Evolutionary conservation across 2,888 invertebrate species (phyloP), one percentile per base, ranked within the genome.

Genomic region (Lobophora halterata): DNA sequence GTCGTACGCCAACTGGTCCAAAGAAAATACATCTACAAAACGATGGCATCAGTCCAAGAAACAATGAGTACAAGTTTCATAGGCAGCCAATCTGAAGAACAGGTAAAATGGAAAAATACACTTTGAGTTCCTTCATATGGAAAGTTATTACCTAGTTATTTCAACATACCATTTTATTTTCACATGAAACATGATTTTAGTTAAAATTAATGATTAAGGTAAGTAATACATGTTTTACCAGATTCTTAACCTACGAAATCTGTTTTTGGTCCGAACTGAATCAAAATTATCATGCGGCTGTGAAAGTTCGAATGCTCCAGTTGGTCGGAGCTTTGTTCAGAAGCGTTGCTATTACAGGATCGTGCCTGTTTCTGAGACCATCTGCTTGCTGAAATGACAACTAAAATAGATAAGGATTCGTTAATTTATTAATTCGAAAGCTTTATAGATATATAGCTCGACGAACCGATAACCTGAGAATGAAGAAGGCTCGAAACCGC

Each of bases 261-360:
- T 45, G 41, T 33, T 43, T 26, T 35, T 43, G 40, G 42, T 46
- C 20, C 10, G 24, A 45, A 42, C 34, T 35, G 42, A 49, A 49
- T 46, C 37, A 40, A 47, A 50, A 49, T 49, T 50, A 50, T 52
- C 49, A 40, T 42, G 49, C 43, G 30, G 41, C 31, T 36, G 41
- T 35, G 30, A 39, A 40, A 52, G 49, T 48, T 55, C 28, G 46
- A 49, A 48, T 38, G 46, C 39, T 28, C 29, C 23, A 41, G 26
- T 32, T 21, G 10, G 24, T 37, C 28, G 21, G 30, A 40, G 32
- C 40, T 37, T 41, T n/a, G n/a, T n/a, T n/a, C 7, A 32, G 18
- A 40, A 40, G 25, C 46, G 32, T 38, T 38, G 31, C 37, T 39
- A 34, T 37, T 32, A 24, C 17, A 16, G 45, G 34, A 25, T 29